Evolutionary conservation across 1,140 invertebrate genomes (phyloP), one percentile per base, ranked within the genome.

Genomic region (Branchinecta lindahli): DNA sequence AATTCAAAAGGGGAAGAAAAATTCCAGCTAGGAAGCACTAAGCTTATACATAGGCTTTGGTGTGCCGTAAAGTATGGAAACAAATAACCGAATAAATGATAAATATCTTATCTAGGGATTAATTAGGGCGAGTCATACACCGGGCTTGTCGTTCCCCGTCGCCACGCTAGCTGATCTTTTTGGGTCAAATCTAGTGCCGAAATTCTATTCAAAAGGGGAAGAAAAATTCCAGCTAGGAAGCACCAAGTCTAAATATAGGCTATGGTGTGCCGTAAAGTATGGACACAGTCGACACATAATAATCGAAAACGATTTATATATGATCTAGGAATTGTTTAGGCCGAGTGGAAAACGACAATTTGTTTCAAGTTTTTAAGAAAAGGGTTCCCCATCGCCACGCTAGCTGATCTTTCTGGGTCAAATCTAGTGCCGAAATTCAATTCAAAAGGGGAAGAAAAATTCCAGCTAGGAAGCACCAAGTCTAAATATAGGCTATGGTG

Each of bases 381-480:
- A 33, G 5, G 33, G 33, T 33, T 33, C 33, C 33, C 33, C 33
- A 5, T 33, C 33, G 68, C 44, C 52, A 61, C 52, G 52, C 52
- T 61, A 61, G 52, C 6, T 61, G 52, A 61, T 20, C 18, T 12
- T 20, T 20, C 6, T 61, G 18, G 33, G 33, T 12, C 18, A 12
- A 61, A 6, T 6, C 12, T 61, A 61, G 52, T 61, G 52, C 52
- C 52, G 18, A 12, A 61, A 61, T 61, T 61, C 12, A 61, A 15
- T 33, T 33, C 33, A 33, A 33, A 33, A 33, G 33, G 33, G 33
- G 52, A 12, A 61, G 52, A 61, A 3, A 20, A 61, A 61, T 12
- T 61, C 52, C 52, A 61, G 18, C 52, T 61, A 61, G 52, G 52
- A 61, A 61, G 52, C 52, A 61, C 18, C 52, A 61, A 20, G 52